Conservation (phyloP, 2,113 vertebrate genomes). For the Lycaon pictus region DNA sequence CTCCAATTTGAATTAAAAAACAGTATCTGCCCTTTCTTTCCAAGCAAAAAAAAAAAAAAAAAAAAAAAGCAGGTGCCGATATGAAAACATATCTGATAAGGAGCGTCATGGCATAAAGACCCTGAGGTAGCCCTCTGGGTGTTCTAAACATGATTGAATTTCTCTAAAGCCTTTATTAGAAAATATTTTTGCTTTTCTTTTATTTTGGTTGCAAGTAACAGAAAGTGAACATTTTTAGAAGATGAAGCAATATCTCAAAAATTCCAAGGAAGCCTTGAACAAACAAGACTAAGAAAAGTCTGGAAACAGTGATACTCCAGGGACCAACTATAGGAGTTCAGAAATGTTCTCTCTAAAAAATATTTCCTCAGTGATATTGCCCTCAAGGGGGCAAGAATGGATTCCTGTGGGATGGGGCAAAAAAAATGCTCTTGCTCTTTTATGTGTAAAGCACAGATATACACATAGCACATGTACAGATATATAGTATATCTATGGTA, state of each 20-base stretch:
- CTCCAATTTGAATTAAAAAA: constrained; percentile 70
- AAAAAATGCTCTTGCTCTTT: neutral
- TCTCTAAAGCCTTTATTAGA: constrained; percentile 20
- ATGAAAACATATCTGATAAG: constrained; percentile 48
- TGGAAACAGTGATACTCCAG: neutral
- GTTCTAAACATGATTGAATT: neutral
- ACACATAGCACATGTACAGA: neutral
- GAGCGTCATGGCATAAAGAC: neutral
- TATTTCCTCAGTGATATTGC: neutral
- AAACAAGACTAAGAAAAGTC: neutral
- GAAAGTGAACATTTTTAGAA: neutral
- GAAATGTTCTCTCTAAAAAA: constrained; percentile 46
- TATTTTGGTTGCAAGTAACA: constrained; percentile 29
- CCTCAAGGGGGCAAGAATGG: neutral
- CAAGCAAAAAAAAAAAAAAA: neutral
- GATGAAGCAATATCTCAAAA: neutral
- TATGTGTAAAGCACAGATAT: neutral
- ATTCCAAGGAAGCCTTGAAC: neutral
- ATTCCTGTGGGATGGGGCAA: neutral
- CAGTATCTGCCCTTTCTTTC: constrained; percentile 15
- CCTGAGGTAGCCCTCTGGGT: neutral
- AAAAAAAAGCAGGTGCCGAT: neutral
- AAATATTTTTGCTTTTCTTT: constrained; percentile 4
- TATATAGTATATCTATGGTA: neutral
- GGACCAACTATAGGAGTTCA: neutral